phyloP scores from a whole-genome alignment of 1,140 invertebrate genomes.

The Asobara japonica region DNA sequence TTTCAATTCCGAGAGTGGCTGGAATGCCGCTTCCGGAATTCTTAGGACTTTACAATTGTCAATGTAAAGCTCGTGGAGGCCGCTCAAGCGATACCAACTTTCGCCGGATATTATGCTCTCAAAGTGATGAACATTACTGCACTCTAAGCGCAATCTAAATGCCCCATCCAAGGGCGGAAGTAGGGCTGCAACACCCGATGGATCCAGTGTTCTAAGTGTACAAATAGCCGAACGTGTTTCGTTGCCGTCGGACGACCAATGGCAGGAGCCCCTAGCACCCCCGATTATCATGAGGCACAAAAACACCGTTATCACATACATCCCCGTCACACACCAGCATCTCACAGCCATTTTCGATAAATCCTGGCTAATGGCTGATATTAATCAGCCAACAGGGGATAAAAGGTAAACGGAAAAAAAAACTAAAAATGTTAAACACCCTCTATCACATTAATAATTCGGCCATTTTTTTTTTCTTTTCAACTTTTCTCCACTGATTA shows the following conservation, averaged over 20 bases:
- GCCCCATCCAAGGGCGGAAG: constrained; percentile 78
- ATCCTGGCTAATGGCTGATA: neutral
- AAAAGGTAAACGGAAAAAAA: constrained; percentile 4
- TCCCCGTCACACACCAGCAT: constrained; percentile 42
- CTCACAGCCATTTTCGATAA: constrained; percentile 46
- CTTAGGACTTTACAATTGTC: constrained; percentile 82
- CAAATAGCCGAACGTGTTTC: constrained; percentile 73
- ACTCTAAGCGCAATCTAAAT: constrained; percentile 75
- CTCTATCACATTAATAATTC: constrained; percentile 43
- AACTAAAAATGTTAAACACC: constrained; percentile 33
- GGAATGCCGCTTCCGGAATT: constrained; percentile 80
- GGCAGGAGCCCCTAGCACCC: constrained; percentile 63
- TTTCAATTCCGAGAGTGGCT: constrained; percentile 79
- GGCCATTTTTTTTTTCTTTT: constrained; percentile 30
- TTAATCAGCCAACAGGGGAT: neutral
- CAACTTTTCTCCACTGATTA: constrained; percentile 6
- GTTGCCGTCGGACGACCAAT: constrained; percentile 72
- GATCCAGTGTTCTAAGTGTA: constrained; percentile 75
- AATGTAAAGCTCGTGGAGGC: constrained; percentile 78
- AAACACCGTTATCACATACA: constrained; percentile 37
- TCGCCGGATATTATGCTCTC: constrained; percentile 80
- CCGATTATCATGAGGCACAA: constrained; percentile 33
- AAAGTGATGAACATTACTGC: constrained; percentile 81
- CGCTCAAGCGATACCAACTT: constrained; percentile 77
- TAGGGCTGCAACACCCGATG: constrained; percentile 69